A percentile compares a stretch with the other conserved stretches of the same genome.
phyloP scores from a whole-genome alignment of 2,113 vertebrate species.

The Salvelinus fontinalis region DNA sequence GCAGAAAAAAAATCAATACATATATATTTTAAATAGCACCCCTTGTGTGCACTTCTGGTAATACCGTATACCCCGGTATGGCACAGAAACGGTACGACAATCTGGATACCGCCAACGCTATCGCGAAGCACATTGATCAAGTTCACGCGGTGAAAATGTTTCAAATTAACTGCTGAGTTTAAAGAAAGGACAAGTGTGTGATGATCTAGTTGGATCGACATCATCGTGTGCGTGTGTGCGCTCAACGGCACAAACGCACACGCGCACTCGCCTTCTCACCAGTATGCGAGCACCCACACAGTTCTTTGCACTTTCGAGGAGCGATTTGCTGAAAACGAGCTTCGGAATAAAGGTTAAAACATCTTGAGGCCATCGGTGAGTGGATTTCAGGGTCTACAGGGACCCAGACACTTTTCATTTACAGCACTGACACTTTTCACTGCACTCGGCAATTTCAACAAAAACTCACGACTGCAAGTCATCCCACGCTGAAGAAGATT shows the following conservation, averaged over 20 bases:
- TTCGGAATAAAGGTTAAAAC: conserved; percentile 55
- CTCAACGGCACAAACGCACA: neutral
- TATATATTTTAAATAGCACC: too few relatives aligned
- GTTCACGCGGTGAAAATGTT: neutral
- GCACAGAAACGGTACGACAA: too few relatives aligned
- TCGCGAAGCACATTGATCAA: conserved; percentile 4
- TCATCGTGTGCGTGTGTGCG: neutral
- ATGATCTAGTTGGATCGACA: too few relatives aligned
- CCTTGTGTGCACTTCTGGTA: too few relatives aligned
- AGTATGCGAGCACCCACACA: conserved; percentile 1
- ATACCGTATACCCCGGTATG: too few relatives aligned
- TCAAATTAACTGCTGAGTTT: neutral
- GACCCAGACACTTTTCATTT: conserved; percentile 38
- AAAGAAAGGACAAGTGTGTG: neutral
- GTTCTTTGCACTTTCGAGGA: conserved; percentile 18
- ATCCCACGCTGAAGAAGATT: conserved; percentile 45
- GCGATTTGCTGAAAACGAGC: conserved; percentile 31
- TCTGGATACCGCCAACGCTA: too few relatives aligned
- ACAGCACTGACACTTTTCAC: conserved; percentile 28
- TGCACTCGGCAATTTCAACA: conserved; percentile 58
- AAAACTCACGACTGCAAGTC: conserved; percentile 35
- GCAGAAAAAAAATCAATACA: too few relatives aligned
- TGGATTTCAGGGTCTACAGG: conserved; percentile 54
- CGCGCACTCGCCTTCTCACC: neutral
- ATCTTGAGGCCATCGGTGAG: conserved; percentile 12